These are phyloP conservation scores for Pycnomerus fuliginosus DNA, from an alignment of 2,888 invertebrate species.

Conservation along the genomic window DNA sequence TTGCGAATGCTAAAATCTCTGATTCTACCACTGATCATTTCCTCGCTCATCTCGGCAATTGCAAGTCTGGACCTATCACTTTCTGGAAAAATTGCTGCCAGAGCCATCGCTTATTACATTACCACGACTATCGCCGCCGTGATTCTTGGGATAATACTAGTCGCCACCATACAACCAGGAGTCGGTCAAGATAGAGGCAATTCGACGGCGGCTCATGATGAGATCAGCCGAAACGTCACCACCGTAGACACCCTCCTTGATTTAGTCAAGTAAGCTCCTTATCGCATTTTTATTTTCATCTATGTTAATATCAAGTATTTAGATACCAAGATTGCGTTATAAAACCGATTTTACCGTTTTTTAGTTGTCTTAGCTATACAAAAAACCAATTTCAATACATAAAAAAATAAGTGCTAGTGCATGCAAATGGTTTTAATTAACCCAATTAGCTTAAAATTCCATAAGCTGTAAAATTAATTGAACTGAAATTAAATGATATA, in stretches of 20 bases:
- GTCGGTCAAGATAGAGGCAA: constrained; percentile 32
- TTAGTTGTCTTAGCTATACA: no score
- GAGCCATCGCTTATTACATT: constrained; percentile 68
- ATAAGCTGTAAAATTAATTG: no score
- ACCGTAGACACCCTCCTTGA: constrained; percentile 71
- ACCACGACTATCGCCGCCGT: constrained; percentile 70
- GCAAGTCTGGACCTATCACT: constrained; percentile 67
- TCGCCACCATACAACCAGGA: constrained; percentile 66
- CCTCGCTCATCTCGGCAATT: constrained; percentile 67
- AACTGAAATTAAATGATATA: no score
- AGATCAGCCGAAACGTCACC: constrained; percentile 54
- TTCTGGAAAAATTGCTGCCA: constrained; percentile 65
- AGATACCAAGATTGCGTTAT: no score
- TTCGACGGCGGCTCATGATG: constrained; percentile 14
- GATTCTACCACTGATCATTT: constrained; percentile 71
- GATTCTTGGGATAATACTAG: constrained; percentile 69
- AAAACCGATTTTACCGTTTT: no score
- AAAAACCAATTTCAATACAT: no score
- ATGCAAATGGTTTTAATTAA: no score
- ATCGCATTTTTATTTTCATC: no score
- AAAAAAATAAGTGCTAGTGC: no score
- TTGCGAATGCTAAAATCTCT: constrained; percentile 72
- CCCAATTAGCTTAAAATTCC: no score
- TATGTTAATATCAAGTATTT: no score
- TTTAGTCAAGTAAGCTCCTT: constrained; percentile 60